phyloP scores from a whole-genome alignment of 2,113 vertebrate species.

The Speoplatyrhinus poulsoni region DNA sequence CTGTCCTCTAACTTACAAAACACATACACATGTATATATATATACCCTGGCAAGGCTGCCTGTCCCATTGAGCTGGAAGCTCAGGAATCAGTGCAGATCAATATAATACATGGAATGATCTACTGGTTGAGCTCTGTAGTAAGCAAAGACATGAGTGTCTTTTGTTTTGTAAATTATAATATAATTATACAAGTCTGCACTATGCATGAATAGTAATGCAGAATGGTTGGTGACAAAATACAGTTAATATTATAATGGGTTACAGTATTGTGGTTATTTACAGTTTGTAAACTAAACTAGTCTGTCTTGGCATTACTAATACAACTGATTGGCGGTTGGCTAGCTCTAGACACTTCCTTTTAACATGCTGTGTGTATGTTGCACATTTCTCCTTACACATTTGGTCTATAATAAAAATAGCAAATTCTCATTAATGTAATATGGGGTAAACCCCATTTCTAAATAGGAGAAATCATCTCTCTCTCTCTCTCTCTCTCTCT shows the following conservation, averaged over 20 bases:
- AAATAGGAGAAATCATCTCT: slow-evolving; percentile 30
- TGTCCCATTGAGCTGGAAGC: too few relatives aligned
- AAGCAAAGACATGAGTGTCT: too few relatives aligned
- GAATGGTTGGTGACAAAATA: background rate
- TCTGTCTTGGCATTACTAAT: slow-evolving; percentile 30
- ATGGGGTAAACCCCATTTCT: slow-evolving; percentile 2
- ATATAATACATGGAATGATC: too few relatives aligned
- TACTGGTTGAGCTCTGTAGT: too few relatives aligned
- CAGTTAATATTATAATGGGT: background rate
- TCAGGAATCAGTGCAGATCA: too few relatives aligned
- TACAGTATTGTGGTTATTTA: slow-evolving; percentile 20
- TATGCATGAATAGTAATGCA: background rate
- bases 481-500: slow-evolving; percentile 19
- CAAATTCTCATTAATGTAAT: background rate
- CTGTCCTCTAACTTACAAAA: too few relatives aligned
- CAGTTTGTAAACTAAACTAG: slow-evolving; percentile 32
- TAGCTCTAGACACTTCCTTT: slow-evolving; percentile 17
- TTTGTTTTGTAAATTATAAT: too few relatives aligned
- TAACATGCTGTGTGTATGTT: slow-evolving; percentile 1
- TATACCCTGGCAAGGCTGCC: too few relatives aligned
- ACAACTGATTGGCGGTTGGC: slow-evolving; percentile 41
- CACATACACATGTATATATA: too few relatives aligned
- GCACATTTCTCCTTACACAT: background rate
- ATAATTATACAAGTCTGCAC: background rate
- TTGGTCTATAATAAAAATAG: background rate